Base-by-base conservation (phyloP, 2,113 vertebrate genomes). In the Trogon surrucura region DNA sequence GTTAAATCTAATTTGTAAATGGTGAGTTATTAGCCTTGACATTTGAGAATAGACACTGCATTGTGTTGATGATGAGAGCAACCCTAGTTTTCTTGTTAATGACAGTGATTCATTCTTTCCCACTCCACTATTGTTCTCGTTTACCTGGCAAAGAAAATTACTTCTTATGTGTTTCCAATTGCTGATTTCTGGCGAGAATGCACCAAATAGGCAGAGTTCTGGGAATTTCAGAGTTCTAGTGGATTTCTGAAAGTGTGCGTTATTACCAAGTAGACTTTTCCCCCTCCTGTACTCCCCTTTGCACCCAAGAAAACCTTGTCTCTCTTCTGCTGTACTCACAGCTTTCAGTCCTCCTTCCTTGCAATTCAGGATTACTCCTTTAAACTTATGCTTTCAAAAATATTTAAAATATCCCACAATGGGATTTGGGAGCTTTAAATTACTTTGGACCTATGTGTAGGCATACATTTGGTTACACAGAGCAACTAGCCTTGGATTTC, bases 41-140 rank as follows among this genome's bases (percentile, higher is more conserved):
- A 95, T 96, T 97, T 97, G 88, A 94, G 95, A 96, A 97, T 87
- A 97, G 97, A 91, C 85, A 94, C 75, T 80, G 85, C 83, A 95
- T 95, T 97, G 94, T 96, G 85, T 94, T 16, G 11, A 93, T 77
- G 84, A 96, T 95, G 90, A 96, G 58, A 89, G 88, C 80, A 95
- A 93, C 48, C 34, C 85, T 67, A 81, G 95, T 93, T 88, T 91
- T 90, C 92, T 91, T 95, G 45, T 85, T 95, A 95, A 94, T 71
- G 75, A 82, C 89, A 88, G 21, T 96, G 95, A 95, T 94, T 96
- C 96, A 96, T 94, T 92, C 95, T 95, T 97, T 97, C 89, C 94
- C 93, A 91, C 80, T 91, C 69, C 41, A 61, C 92, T 94, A 95
- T 96, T 96, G 94, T 94, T 97, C 87, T 78, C 79, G 19, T 93